Evolutionary conservation across 2,888 invertebrate species (phyloP).

Genomic region (Prostheceraeus crozeri): DNA sequence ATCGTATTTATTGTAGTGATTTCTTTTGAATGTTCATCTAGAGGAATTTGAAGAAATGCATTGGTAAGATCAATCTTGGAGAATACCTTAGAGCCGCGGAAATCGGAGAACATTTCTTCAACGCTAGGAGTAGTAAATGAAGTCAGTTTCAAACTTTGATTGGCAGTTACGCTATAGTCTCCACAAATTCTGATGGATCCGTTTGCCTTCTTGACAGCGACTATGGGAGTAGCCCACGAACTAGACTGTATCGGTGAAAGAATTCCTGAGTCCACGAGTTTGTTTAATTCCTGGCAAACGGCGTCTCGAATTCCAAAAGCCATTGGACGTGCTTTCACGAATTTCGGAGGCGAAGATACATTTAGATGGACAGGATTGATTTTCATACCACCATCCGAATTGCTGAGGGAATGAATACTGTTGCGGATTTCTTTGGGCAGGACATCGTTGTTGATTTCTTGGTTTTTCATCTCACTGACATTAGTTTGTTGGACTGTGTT

Average conservation of each 20-base stretch:
- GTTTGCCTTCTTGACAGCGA: neutral
- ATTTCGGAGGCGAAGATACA: neutral
- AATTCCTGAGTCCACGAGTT: neutral
- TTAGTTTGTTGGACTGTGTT: too few relatives aligned
- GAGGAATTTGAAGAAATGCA: constrained; percentile 1
- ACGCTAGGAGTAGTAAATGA: neutral
- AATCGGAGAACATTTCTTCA: constrained; percentile 20
- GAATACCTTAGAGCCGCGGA: neutral
- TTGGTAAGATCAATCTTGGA: constrained; percentile 18
- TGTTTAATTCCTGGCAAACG: constrained; percentile 8
- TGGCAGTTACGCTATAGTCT: constrained; percentile 4
- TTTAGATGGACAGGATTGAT: constrained; percentile 10
- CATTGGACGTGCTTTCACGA: constrained; percentile 1
- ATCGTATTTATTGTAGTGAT: neutral
- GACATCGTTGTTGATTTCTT: too few relatives aligned
- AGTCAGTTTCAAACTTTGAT: constrained; percentile 21
- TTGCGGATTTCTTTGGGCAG: too few relatives aligned
- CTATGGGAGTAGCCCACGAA: constrained; percentile 5
- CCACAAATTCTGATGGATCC: constrained; percentile 11
- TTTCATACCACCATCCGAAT: constrained; percentile 16
- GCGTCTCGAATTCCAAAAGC: constrained; percentile 2
- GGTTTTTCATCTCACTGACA: too few relatives aligned
- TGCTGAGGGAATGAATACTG: too few relatives aligned
- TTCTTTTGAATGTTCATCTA: neutral
- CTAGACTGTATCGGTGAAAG: constrained; percentile 1